Percentiles rank a stretch among this genome's conserved stretches.
These are phyloP conservation scores for Enteromius anoplus DNA, from an alignment of 2,797 vertebrate species.

Conservation along the genomic window DNA sequence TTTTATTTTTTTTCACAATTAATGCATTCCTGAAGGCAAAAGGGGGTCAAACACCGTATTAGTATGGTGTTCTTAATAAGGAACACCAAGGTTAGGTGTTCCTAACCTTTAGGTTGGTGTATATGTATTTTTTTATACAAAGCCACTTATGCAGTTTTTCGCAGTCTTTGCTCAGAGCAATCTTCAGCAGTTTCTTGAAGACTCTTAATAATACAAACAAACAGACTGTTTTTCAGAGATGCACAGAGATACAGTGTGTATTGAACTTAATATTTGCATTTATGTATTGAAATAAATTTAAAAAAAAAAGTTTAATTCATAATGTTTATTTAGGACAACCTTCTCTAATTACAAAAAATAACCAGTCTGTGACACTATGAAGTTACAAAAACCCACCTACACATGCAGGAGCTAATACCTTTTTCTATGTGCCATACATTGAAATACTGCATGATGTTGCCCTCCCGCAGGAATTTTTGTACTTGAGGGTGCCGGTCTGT, in stretches of 20 bases:
- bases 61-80: too few species aligned
- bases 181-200: background rate
- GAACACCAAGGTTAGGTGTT: too few species aligned
- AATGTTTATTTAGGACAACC: background rate
- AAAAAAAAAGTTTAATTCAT: background rate
- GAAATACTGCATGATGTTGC: background rate
- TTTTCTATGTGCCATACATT: background rate
- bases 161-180: background rate
- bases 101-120: background rate
- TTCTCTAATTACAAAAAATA: too few species aligned
- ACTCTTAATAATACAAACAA: background rate
- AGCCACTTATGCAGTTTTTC: background rate
- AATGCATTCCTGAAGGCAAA: too few species aligned
- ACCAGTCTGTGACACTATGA: too few species aligned
- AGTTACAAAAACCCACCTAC: background rate
- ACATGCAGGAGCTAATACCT: background rate
- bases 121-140: background rate
- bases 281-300: too few species aligned
- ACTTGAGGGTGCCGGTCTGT: background rate
- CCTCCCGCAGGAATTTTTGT: background rate
- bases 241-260: too few species aligned
- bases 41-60: too few species aligned
- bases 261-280: too few species aligned
- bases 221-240: too few species aligned
- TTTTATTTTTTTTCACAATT: too few species aligned